Conservation (phyloP, 2,113 vertebrate species). For the Pleuronectes platessa region DNA sequence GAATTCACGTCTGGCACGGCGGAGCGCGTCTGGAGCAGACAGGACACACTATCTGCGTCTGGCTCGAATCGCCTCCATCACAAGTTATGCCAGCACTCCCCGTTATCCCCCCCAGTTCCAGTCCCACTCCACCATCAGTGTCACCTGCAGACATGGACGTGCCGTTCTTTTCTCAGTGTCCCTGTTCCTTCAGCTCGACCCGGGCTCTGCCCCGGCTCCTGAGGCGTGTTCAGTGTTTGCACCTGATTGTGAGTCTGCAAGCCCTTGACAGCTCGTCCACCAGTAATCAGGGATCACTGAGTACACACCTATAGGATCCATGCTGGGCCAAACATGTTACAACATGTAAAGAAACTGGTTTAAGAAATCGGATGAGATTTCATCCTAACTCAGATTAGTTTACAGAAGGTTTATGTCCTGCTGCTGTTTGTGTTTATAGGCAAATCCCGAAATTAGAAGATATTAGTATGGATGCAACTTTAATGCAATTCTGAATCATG, state of each 20-base stretch:
- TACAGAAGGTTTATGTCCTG: too few species aligned
- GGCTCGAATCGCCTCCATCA: constrained; percentile 48
- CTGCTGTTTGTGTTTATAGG: too few species aligned
- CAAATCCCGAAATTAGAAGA: too few species aligned
- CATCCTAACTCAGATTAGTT: too few species aligned
- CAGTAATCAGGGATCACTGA: constrained; percentile 51
- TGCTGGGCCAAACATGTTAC: background rate
- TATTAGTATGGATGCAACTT: too few species aligned
- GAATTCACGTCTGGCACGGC: constrained; percentile 37
- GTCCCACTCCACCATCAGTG: constrained; percentile 20
- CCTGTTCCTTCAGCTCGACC: constrained; percentile 21
- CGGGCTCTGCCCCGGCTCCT: constrained; percentile 9
- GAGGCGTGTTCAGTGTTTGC: constrained; percentile 58
- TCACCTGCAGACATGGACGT: constrained; percentile 26
- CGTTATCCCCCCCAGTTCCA: background rate
- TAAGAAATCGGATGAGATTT: too few species aligned
- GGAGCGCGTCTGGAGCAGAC: constrained; percentile 29
- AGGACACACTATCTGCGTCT: constrained; percentile 58
- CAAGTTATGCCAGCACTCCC: constrained; percentile 46
- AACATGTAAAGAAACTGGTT: too few species aligned
- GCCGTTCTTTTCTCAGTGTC: constrained; percentile 12
- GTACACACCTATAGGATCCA: background rate
- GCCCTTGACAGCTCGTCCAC: constrained; percentile 63
- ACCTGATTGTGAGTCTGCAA: constrained; percentile 34
- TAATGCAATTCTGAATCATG: too few species aligned